These are phyloP conservation scores for Antennarius maculatus DNA, from an alignment of 2,797 vertebrate species.

Conservation along the genomic window DNA sequence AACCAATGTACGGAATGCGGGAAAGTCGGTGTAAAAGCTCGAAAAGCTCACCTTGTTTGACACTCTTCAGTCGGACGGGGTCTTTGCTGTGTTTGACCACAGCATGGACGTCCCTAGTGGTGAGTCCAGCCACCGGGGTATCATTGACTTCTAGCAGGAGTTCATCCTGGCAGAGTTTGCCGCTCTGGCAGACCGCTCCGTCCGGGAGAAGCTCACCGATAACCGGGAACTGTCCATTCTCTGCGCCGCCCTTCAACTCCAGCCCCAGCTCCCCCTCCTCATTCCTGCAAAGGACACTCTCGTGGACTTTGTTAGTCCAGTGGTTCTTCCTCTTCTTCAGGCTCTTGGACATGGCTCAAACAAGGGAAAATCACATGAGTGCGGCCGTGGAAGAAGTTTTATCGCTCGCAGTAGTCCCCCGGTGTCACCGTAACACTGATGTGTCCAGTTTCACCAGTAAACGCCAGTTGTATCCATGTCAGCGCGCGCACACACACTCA, in stretches of 20 bases:
- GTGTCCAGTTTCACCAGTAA: slow-evolving; percentile 50
- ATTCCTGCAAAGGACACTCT: slow-evolving; percentile 89
- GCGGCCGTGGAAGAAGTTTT: slow-evolving; percentile 62
- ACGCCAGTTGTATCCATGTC: slow-evolving; percentile 72
- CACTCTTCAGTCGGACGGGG: slow-evolving; percentile 94
- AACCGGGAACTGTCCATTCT: slow-evolving; percentile 95
- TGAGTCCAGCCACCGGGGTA: slow-evolving; percentile 95
- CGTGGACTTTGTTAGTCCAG: slow-evolving; percentile 97
- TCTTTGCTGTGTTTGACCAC: slow-evolving; percentile 96
- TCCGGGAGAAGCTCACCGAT: slow-evolving; percentile 87
- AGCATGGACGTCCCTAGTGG: slow-evolving; percentile 94
- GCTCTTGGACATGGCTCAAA: slow-evolving; percentile 93
- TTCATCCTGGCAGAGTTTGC: slow-evolving; percentile 80
- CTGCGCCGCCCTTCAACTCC: slow-evolving; percentile 93
- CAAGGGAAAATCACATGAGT: slow-evolving; percentile 59
- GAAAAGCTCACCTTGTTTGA: slow-evolving; percentile 88
- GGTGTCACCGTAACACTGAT: slow-evolving; percentile 17
- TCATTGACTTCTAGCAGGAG: slow-evolving; percentile 97
- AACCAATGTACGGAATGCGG: slow-evolving; percentile 6
- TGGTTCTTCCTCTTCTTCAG: slow-evolving; percentile 94
- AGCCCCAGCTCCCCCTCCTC: slow-evolving; percentile 89
- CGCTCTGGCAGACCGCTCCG: slow-evolving; percentile 85
- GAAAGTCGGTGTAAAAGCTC: slow-evolving; percentile 21
- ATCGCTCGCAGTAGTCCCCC: slow-evolving; percentile 26
- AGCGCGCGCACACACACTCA: slow-evolving; percentile 41